These are phyloP conservation scores for Laticauda colubrina DNA, from an alignment of 2,113 vertebrate genomes.

Conservation along the genomic window DNA sequence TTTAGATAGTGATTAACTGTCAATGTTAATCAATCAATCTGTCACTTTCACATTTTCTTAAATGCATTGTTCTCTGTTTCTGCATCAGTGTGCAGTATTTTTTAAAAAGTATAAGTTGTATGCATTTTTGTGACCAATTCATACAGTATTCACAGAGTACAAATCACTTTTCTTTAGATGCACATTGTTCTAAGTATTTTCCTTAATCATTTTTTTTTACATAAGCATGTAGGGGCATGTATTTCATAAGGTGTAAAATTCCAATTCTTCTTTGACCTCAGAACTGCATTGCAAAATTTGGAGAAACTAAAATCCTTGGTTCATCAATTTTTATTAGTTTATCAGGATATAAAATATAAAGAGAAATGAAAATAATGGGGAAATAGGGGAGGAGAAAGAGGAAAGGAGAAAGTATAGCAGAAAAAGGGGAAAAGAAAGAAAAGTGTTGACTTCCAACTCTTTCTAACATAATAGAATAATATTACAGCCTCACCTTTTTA, in stretches of 20 bases:
- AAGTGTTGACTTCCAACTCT: not conserved
- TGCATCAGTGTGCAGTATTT: not conserved
- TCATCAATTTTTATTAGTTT: not conserved
- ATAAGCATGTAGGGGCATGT: not conserved
- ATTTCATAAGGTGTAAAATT: not conserved
- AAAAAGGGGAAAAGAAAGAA: not conserved
- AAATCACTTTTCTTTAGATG: not conserved
- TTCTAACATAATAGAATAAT: not conserved
- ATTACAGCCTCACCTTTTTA: not conserved
- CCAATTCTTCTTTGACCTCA: not conserved
- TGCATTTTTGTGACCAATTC: not conserved
- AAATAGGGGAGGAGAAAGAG: not conserved
- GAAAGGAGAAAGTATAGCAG: not conserved
- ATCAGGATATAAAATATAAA: not conserved
- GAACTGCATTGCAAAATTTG: not conserved
- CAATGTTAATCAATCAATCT: not conserved
- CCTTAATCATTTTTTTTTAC: not conserved
- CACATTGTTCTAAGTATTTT: not conserved
- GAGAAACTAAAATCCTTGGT: not conserved
- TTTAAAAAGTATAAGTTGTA: not conserved
- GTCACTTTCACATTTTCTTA: not conserved
- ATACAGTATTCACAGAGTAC: not conserved
- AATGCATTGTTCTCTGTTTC: not conserved
- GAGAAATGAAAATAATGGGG: not conserved
- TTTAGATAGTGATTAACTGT: not conserved